Evolutionary conservation across 2,797 vertebrate species (phyloP).

Genomic region (Notolepis coatsorum): DNA sequence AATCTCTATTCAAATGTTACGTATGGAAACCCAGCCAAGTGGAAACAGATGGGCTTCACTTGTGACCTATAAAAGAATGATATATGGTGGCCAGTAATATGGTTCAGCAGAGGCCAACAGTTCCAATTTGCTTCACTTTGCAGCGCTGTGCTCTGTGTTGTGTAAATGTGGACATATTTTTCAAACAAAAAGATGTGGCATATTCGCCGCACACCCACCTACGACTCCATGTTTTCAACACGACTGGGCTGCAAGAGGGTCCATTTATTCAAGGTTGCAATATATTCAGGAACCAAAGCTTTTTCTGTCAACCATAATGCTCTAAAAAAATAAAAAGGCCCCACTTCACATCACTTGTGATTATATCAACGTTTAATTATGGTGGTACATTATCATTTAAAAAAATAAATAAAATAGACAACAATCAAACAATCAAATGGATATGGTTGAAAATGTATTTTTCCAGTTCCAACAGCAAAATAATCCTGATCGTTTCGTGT

Average conservation of each 20-base stretch:
- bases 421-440: conserved; percentile 14
- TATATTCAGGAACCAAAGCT: conserved; percentile 39
- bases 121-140: conserved; percentile 97
- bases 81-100: conserved; percentile 93
- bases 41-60: conserved; percentile 97
- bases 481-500: background rate
- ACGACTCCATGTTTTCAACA: conserved; percentile 50
- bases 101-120: conserved; percentile 91
- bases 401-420: conserved; percentile 31
- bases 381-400: conserved; percentile 33
- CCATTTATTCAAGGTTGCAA: conserved; percentile 80
- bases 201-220: conserved; percentile 35
- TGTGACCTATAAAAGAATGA: conserved; percentile 95
- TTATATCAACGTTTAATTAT: conserved; percentile 33
- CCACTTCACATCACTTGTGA: conserved; percentile 31
- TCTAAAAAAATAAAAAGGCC: conserved; percentile 32
- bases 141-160: conserved; percentile 90
- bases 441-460: conserved; percentile 3
- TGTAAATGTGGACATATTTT: conserved; percentile 91
- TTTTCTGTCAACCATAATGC: conserved; percentile 34
- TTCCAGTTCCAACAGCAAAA: conserved; percentile 7
- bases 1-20: conserved; percentile 90
- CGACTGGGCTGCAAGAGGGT: conserved; percentile 60
- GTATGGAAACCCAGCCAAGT: conserved; percentile 93
- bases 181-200: conserved; percentile 89